Base-by-base conservation (phyloP, 2,113 vertebrate species). In the Barbus barbus region DNA sequence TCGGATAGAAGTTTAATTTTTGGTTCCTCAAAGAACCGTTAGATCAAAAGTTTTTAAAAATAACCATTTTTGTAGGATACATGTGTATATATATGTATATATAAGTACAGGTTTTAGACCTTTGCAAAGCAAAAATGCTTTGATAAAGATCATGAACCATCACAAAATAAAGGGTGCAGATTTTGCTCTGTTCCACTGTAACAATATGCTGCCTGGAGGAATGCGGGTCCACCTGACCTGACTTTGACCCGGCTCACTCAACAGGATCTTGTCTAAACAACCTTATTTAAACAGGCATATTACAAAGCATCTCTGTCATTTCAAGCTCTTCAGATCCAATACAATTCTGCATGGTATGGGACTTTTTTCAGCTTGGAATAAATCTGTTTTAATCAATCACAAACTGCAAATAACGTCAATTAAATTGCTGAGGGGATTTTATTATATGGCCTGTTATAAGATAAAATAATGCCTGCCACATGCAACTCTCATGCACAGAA, bases 201-300 rank as follows among this genome's bases (percentile, higher is more conserved):
- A 84, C 78, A 20, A 85, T 79, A 79, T 81, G 80, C 74, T 80
- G 80, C 80, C 86, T 80, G 58, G 56, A 83, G 85, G 82, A 81
- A 63, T 60, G 84, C 65, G 46, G 83, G 84, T 89, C 84, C 86
- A 84, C 77, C 85, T 89, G 87, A 87, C 85, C 86, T 84, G 85
- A 79, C 85, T 78, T 88, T 88, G 88, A 86, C 88, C 86, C 36
- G 28, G 61, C n/a, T 89, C 88, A 81, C 83, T 87, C 86, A 89
- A 74, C 78, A 77, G n/a, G 75, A 81, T 78, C 83, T 83, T 89
- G 81, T 83, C 88, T 83, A 88, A 88, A 87, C 81, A 87, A 85
- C 74, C 85, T 85, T 87, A 81, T 85, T 81, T 85, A 89, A 87
- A 89, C 77, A 87, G 65, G 2, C 73, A 22, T 82, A 84, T 87